Conservation (phyloP, 2,797 vertebrate genomes). For the Sebastes matsubarae region DNA sequence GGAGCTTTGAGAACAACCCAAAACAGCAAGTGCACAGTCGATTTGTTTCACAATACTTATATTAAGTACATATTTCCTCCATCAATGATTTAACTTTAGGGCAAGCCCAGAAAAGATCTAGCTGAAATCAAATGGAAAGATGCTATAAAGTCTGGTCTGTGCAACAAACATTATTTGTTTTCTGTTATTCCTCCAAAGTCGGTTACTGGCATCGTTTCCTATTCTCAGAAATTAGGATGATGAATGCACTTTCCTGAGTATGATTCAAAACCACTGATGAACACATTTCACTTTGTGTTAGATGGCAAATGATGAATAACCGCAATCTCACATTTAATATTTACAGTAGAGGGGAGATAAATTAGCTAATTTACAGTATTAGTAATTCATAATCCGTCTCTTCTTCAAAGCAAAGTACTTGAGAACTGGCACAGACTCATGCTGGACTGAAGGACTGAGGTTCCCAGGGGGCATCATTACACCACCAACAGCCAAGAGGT, state of each 20-base stretch:
- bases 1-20: not conserved
- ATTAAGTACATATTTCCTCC: not conserved
- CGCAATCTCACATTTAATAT: not conserved
- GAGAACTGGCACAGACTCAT: not conserved
- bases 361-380: not conserved
- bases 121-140: not conserved
- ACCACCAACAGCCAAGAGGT: not conserved
- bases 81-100: not conserved
- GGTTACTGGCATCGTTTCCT: not conserved
- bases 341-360: not conserved
- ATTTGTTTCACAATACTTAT: too few relatives aligned
- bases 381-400: not conserved
- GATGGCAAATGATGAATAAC: not conserved
- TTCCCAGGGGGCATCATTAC: constrained; percentile 14
- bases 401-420: constrained; percentile 24
- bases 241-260: not conserved
- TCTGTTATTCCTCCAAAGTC: not conserved
- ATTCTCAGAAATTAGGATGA: not conserved
- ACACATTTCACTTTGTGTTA: not conserved
- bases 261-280: not conserved
- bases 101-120: not conserved
- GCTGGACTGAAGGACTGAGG: constrained; percentile 1
- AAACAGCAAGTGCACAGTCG: not conserved
- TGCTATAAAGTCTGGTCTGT: not conserved
- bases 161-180: not conserved